Evolutionary conservation across 2,797 vertebrate species (phyloP), one percentile per base, ranked within the genome.

Genomic region (Harpagifer antarcticus): DNA sequence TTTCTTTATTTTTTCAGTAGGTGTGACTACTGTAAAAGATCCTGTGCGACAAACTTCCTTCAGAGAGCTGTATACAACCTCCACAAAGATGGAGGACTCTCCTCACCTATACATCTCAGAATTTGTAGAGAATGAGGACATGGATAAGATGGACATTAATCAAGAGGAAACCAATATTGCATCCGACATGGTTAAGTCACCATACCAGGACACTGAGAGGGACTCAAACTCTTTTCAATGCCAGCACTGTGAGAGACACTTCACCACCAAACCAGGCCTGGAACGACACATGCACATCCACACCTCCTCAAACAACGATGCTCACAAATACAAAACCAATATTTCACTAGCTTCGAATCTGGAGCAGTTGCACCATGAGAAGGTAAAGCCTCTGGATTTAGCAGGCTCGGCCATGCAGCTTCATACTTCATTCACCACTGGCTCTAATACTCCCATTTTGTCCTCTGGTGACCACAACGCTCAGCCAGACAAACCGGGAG

Each of bases 261-360:
- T 98, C 48, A 93, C 93, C 53, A 97, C 95, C 53, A 96, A 96
- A 84, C 96, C 97, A 78, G 95, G 94, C 11, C 93, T 98, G 0
- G 96, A 98, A 20, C 94, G 92, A 33, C 98, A 98, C 90, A 95
- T 96, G 91, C 96, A 97, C 69, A 96, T 96, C 83, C 97, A 97
- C 2, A 76, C 94, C 13, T 92, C 94, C 9, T 68, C 27, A 5
- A 84, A 86, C 48, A 85, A 76, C 11, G 78, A 88, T 60, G 56
- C 60, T 73, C 95, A 96, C 0, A 85, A 94, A 2, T 95, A 95
- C 88, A 96, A 94, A 84, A 96, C 95, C 73, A 94, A 94, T 0
- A 95, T 95, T 55, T 95, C 94, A 6, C 96, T 95, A 0, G 94
- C 92, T 65, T 96, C 96, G 0, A 94, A 96, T 9, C 93, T 96